phyloP scores from a whole-genome alignment of 1,140 invertebrate genomes.

The Bombus consobrinus region DNA sequence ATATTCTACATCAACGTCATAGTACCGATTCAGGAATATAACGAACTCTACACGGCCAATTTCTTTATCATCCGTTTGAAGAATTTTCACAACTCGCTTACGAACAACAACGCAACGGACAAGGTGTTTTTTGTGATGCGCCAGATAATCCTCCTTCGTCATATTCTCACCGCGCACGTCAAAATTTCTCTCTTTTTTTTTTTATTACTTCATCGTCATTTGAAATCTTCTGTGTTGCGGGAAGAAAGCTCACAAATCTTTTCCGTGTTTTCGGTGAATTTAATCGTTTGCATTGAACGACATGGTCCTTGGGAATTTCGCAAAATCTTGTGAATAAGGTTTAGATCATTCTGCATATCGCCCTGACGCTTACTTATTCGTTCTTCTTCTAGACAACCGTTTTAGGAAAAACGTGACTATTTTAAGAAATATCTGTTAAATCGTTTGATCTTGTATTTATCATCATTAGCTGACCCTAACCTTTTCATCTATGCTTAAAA shows the following conservation, averaged over 20 bases:
- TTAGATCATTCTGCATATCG: slow-evolving; percentile 28
- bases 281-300: neutral
- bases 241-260: neutral
- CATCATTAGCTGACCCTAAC: slow-evolving; percentile 42
- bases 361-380: slow-evolving; percentile 28
- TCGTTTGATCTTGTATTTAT: slow-evolving; percentile 27
- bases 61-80: slow-evolving; percentile 45
- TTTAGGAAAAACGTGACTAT: slow-evolving; percentile 37
- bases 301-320: slow-evolving; percentile 6
- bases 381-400: slow-evolving; percentile 8
- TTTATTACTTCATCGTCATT: neutral
- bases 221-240: neutral
- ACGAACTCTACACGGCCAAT: slow-evolving; percentile 39
- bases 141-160: slow-evolving; percentile 46
- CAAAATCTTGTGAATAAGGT: slow-evolving; percentile 9
- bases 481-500: slow-evolving; percentile 9
- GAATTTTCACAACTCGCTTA: slow-evolving; percentile 38
- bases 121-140: slow-evolving; percentile 57
- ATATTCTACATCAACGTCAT: slow-evolving; percentile 39
- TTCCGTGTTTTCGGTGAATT: neutral
- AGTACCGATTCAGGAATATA: slow-evolving; percentile 25
- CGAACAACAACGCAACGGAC: slow-evolving; percentile 52
- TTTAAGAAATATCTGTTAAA: slow-evolving; percentile 42
- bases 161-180: slow-evolving; percentile 49
- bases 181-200: slow-evolving; percentile 46